phyloP scores from a whole-genome alignment of 2,888 invertebrate species.

The Epistrophe eligans region DNA sequence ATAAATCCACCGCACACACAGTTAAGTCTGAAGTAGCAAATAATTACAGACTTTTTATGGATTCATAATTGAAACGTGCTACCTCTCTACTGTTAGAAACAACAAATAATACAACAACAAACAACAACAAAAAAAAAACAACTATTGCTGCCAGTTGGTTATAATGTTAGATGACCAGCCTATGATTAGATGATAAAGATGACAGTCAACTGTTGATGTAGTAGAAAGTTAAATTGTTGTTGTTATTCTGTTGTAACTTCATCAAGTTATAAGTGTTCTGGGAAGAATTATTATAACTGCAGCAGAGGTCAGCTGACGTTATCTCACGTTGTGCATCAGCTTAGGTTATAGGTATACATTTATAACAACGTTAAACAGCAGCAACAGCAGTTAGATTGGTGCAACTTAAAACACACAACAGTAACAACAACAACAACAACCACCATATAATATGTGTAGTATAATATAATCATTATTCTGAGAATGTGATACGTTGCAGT shows the following conservation, averaged over 20 bases:
- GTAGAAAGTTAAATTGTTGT: conserved; percentile 46
- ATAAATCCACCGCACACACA: conserved; percentile 32
- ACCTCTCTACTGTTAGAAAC: conserved; percentile 58
- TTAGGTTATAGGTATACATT: background rate
- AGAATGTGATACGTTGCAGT: conserved; percentile 58
- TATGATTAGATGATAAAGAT: conserved; percentile 73
- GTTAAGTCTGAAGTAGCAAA: conserved; percentile 62
- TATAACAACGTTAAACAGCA: conserved; percentile 2
- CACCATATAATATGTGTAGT: conserved; percentile 21
- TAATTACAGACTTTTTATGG: conserved; percentile 71
- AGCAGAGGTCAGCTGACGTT: conserved; percentile 63
- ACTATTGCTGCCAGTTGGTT: conserved; percentile 21
- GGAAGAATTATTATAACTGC: conserved; percentile 51
- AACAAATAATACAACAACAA: background rate
- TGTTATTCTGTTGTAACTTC: conserved; percentile 4
- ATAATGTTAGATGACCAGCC: conserved; percentile 63
- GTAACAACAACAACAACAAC: background rate
- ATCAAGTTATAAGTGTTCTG: conserved; percentile 30
- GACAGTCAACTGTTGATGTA: conserved; percentile 62
- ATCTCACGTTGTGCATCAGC: conserved; percentile 65
- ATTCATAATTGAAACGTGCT: conserved; percentile 76
- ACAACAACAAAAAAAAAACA: background rate
- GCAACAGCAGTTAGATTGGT: conserved; percentile 1
- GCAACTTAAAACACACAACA: conserved; percentile 14
- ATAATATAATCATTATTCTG: conserved; percentile 52